phyloP scores from a whole-genome alignment of 1,140 invertebrate species.

The Magallana angulata region DNA sequence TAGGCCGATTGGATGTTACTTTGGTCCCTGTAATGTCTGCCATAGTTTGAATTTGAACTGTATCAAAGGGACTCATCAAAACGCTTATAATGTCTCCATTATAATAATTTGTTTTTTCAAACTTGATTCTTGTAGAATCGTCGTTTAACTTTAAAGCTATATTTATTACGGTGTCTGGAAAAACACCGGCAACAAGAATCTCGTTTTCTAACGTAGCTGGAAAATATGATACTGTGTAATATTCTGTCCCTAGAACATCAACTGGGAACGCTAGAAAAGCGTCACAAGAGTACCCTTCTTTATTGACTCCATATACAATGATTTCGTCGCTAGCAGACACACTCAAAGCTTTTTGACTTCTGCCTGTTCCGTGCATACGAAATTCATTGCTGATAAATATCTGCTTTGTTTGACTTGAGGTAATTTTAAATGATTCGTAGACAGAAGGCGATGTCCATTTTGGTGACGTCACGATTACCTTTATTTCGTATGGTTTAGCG shows the following conservation, averaged over 20 bases:
- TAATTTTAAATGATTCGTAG: conserved; percentile 45
- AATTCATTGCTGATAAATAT: conserved; percentile 45
- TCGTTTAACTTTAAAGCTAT: conserved; percentile 38
- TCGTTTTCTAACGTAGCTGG: conserved; percentile 46
- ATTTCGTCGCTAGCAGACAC: conserved; percentile 59
- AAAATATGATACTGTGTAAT: conserved; percentile 67
- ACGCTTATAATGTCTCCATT: conserved; percentile 52
- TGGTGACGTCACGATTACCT: conserved; percentile 58
- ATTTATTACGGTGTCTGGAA: conserved; percentile 47
- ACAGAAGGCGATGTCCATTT: conserved; percentile 23
- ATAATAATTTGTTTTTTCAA: conserved; percentile 52
- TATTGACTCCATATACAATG: conserved; percentile 65
- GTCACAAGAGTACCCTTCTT: conserved; percentile 63
- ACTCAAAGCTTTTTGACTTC: conserved; percentile 52
- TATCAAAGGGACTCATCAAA: conserved; percentile 58
- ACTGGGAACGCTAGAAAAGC: conserved; percentile 69
- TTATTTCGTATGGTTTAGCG: conserved; percentile 49
- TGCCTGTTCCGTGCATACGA: conserved; percentile 46
- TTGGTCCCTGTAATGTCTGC: conserved; percentile 67
- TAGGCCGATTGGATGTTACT: conserved; percentile 57
- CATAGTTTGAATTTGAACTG: conserved; percentile 55
- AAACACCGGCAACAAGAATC: conserved; percentile 56
- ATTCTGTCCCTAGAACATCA: conserved; percentile 66
- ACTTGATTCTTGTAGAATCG: conserved; percentile 34
- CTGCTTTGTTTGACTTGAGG: conserved; percentile 46